Evolutionary conservation across 1,140 invertebrate species (phyloP).

Genomic region (Lordiphosa clarofinis): DNA sequence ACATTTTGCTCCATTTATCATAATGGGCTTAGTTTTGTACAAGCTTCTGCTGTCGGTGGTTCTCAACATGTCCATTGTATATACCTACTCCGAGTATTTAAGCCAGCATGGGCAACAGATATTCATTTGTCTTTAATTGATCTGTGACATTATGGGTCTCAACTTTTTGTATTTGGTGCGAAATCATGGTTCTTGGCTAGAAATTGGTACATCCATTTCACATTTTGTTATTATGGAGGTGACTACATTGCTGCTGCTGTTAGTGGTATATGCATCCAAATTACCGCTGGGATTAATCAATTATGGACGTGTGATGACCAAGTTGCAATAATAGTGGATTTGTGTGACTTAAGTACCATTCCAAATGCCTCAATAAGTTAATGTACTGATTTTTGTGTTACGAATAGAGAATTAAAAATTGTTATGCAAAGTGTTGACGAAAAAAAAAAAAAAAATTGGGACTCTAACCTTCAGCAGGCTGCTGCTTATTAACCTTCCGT

Average conservation of each 20-base stretch:
- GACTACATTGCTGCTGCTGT: constrained; percentile 59
- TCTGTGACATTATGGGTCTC: constrained; percentile 92
- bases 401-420: too few species aligned
- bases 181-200: constrained; percentile 95
- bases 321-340: constrained; percentile 20
- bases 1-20: constrained; percentile 94
- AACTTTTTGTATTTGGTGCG: constrained; percentile 91
- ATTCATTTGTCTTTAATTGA: constrained; percentile 87
- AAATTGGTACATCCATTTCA: constrained; percentile 91
- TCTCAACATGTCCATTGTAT: constrained; percentile 81
- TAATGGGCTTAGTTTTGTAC: constrained; percentile 90
- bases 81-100: constrained; percentile 38
- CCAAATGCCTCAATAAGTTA: too few species aligned
- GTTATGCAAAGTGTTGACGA: too few species aligned
- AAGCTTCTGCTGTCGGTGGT: constrained; percentile 95
- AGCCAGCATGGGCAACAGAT: constrained; percentile 79
- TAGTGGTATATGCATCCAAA: constrained; percentile 57
- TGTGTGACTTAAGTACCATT: too few species aligned
- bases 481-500: too few species aligned
- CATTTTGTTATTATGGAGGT: constrained; percentile 84
- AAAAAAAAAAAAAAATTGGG: too few species aligned
- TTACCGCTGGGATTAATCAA: constrained; percentile 32
- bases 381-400: too few species aligned
- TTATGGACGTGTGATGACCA: constrained; percentile 20
- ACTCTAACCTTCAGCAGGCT: too few species aligned